Evolutionary conservation across 2,113 vertebrate genomes (phyloP).

Genomic region (Chaetops frenatus): DNA sequence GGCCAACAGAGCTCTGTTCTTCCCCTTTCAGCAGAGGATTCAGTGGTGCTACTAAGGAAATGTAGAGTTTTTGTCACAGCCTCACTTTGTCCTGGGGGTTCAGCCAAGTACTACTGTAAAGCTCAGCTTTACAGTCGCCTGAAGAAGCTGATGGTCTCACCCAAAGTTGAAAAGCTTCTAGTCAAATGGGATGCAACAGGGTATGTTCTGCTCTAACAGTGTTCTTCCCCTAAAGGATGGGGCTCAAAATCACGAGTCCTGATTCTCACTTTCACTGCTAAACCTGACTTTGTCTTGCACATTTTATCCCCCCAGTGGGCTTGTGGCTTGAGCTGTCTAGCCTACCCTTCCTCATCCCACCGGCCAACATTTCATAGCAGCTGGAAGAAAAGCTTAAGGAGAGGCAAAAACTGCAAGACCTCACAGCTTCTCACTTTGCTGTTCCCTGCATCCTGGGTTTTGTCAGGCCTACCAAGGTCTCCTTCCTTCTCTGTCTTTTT

Average conservation of each 20-base stretch:
- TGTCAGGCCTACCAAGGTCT: background rate
- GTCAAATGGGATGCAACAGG: background rate
- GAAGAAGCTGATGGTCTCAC: background rate
- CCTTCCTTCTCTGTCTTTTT: background rate
- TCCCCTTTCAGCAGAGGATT: background rate
- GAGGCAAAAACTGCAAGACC: background rate
- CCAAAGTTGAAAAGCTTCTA: background rate
- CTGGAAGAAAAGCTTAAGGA: background rate
- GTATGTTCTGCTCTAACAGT: background rate
- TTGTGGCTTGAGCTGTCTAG: background rate
- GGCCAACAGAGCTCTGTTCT: background rate
- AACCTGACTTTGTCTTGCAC: accelerated
- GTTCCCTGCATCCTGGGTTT: background rate
- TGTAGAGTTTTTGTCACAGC: background rate
- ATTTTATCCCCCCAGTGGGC: background rate
- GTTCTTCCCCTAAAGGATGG: background rate
- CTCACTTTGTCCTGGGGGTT: background rate
- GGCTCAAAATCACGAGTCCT: background rate
- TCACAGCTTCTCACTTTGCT: background rate
- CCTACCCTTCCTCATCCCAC: background rate
- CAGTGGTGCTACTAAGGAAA: background rate
- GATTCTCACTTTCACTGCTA: background rate
- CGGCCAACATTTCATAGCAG: background rate
- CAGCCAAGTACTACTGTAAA: background rate
- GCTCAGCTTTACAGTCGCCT: background rate